Evolutionary conservation across 2,797 vertebrate species (phyloP), one percentile per base, ranked within the genome.

Genomic region (Schizopygopsis pylzovi): DNA sequence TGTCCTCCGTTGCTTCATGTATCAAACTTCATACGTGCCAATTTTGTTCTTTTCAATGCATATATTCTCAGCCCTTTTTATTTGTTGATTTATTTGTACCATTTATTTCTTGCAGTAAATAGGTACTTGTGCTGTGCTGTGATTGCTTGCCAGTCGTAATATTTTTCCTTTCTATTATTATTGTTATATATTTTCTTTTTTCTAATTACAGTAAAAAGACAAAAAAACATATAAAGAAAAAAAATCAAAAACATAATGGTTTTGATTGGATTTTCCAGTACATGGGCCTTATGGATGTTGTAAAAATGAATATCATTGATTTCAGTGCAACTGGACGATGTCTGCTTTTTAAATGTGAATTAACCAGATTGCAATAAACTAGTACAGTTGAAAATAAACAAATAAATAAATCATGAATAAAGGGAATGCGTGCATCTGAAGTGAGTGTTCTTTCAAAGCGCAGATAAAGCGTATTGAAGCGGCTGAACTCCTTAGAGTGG

Each of bases 301-400:
- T 98, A 97, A 97, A 95, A 96, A 97, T 96, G 95, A 96, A 95
- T 96, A 96, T 97, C 96, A 97, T 97, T 93, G 88, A 97, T 97
- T 97, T 97, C 96, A 96, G 95, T 97, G 96, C 97, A 94, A 97
- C 97, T 98, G 97, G 97, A 98, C 97, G 97, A 95, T 94, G 96
- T 97, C 97, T 97, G 96, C 97, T 97, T 98, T 97, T 97, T 97
- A 97, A 97, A 97, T 97, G 97, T 98, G 97, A 98, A 97, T 97
- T 96, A 96, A 97, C 96, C 97, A 97, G 97, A 98, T 96, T 96
- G 96, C 97, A 98, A 97, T 97, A 97, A 96, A 97, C 97, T 97
- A 97, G 97, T 97, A 97, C 96, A 96, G 96, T 97, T 96, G 95
- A 93, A 94, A 93, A 91, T 93, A 93, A 90, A 90, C 88, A 92